phyloP scores from a whole-genome alignment of 1,140 invertebrate genomes.

The Adelges cooleyi region DNA sequence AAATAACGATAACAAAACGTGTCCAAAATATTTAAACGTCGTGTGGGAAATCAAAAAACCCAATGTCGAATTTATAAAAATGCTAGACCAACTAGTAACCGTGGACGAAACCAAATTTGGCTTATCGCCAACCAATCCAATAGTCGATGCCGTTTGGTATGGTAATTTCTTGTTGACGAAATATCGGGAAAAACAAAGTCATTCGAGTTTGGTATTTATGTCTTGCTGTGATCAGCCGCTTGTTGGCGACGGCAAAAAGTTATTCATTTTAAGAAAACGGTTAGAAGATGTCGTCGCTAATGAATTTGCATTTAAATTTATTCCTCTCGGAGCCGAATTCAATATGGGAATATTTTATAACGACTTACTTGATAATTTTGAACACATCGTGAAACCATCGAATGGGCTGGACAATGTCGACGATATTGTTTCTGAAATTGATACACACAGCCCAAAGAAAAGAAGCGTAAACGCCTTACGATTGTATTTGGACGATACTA shows the following conservation, averaged over 20 bases:
- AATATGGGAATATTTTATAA: constrained; percentile 16
- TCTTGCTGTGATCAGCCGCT: constrained; percentile 21
- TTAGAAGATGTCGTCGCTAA: constrained; percentile 18
- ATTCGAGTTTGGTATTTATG: constrained; percentile 20
- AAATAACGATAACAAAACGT: background rate
- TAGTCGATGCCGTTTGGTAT: constrained; percentile 14
- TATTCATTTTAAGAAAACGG: constrained; percentile 23
- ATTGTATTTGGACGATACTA: constrained; percentile 7
- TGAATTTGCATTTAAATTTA: constrained; percentile 19
- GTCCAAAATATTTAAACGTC: constrained; percentile 12
- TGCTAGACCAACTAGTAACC: background rate
- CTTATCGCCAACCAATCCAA: background rate
- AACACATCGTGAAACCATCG: background rate
- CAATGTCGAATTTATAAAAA: constrained; percentile 2
- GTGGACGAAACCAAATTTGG: background rate
- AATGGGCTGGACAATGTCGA: background rate
- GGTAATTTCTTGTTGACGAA: constrained; percentile 15
- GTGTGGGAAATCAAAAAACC: background rate
- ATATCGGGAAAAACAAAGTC: constrained; percentile 12
- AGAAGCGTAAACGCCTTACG: background rate
- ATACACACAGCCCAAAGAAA: background rate
- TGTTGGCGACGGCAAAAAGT: background rate
- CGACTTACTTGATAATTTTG: background rate
- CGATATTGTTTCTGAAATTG: constrained; percentile 8
- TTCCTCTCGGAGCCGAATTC: constrained; percentile 19